phyloP scores from a whole-genome alignment of 2,888 invertebrate genomes.

The Eucriotettix oculatus region DNA sequence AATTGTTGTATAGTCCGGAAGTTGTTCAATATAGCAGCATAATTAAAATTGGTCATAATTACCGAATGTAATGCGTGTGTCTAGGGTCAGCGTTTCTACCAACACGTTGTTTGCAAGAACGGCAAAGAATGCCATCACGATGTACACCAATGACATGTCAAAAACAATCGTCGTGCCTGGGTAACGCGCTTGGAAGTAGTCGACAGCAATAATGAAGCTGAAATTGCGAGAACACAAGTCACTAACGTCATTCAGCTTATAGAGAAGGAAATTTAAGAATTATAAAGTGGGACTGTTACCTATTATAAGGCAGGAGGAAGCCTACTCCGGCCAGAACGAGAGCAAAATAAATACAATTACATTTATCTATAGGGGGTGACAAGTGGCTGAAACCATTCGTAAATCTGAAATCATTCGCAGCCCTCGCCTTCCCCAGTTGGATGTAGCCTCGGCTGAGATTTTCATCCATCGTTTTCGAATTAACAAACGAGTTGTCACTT shows the following conservation, averaged over 20 bases:
- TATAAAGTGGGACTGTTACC: constrained; percentile 31
- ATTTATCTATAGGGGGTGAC: constrained; percentile 51
- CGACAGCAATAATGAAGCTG: constrained; percentile 86
- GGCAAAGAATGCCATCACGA: constrained; percentile 74
- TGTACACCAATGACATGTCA: constrained; percentile 85
- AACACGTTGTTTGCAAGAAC: constrained; percentile 73
- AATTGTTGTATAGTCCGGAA: not conserved
- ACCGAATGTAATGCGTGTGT: constrained; percentile 76
- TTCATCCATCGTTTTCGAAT: constrained; percentile 36
- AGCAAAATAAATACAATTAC: constrained; percentile 54
- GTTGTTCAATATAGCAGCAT: not conserved
- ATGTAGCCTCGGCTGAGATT: constrained; percentile 48
- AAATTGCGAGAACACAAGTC: constrained; percentile 18
- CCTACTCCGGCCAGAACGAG: constrained; percentile 75
- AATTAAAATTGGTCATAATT: constrained; percentile 18
- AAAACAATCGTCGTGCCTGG: constrained; percentile 74
- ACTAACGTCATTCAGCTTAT: not conserved
- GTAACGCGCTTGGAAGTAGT: constrained; percentile 75
- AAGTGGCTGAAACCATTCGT: constrained; percentile 37
- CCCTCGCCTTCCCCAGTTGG: constrained; percentile 37
- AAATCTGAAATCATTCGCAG: constrained; percentile 32
- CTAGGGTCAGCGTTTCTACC: constrained; percentile 64
- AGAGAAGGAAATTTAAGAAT: not conserved
- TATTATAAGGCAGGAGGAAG: constrained; percentile 82
- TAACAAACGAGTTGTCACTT: no score